A percentile compares a stretch with the other conserved stretches of the same genome.
Conservation (phyloP, 1,140 invertebrate species). For the Brachionus manjavacas region DNA sequence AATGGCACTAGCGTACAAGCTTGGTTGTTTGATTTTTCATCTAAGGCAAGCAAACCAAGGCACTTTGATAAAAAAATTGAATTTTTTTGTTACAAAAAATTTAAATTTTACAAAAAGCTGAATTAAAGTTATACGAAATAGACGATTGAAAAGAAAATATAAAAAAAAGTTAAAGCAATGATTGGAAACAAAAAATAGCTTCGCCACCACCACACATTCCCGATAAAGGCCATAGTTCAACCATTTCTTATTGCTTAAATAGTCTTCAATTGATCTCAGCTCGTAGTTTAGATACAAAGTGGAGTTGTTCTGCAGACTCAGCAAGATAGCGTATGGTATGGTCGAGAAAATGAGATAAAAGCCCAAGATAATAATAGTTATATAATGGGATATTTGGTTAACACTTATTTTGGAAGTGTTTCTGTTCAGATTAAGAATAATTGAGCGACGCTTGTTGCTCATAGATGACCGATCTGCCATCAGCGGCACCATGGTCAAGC, state of each 20-base stretch:
- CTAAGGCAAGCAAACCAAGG: neutral
- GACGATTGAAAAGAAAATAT: constrained; percentile 23
- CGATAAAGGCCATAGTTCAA: neutral
- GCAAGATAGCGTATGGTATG: constrained; percentile 1
- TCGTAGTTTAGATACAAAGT: neutral
- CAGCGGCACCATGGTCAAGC: neutral
- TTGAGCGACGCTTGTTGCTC: neutral
- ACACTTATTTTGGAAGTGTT: constrained; percentile 3
- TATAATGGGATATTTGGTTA: constrained; percentile 23
- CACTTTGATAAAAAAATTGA: neutral
- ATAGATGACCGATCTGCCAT: neutral
- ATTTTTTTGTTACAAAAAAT: neutral
- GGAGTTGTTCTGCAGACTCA: neutral
- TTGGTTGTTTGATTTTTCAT: neutral
- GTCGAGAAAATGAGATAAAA: constrained; percentile 27
- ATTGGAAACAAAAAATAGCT: constrained; percentile 11
- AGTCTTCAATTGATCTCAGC: neutral
- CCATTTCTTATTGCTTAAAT: neutral
- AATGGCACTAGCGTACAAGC: neutral
- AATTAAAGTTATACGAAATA: constrained; percentile 3
- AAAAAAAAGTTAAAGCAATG: constrained; percentile 28
- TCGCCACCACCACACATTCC: neutral
- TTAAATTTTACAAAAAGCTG: neutral
- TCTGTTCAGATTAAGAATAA: neutral
- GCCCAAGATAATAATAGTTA: neutral